Evolutionary conservation across 2,797 vertebrate species (phyloP).

Genomic region (Danio choprae): DNA sequence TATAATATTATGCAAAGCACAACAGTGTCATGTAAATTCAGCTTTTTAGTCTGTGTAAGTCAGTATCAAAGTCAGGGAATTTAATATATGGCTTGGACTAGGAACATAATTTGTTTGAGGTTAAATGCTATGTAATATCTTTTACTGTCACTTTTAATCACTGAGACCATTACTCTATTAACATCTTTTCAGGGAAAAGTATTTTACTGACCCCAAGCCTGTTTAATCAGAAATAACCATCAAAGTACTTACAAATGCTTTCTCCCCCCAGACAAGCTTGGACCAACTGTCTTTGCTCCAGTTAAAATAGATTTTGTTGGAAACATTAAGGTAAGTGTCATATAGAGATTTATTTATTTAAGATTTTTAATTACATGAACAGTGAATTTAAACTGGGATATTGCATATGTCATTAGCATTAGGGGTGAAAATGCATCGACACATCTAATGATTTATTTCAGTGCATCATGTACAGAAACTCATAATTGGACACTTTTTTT

Average conservation of each 20-base stretch:
- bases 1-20: too few relatives aligned
- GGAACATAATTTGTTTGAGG: too few relatives aligned
- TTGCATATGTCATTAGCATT: neutral
- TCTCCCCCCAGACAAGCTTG: slow-evolving; percentile 87
- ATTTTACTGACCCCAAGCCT: neutral
- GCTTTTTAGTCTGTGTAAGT: too few relatives aligned
- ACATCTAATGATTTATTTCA: neutral
- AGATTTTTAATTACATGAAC: neutral
- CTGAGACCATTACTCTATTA: neutral
- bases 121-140: neutral
- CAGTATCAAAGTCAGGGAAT: too few relatives aligned
- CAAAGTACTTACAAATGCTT: slow-evolving; percentile 18
- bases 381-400: neutral
- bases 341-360: neutral
- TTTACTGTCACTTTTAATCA: neutral
- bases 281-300: slow-evolving; percentile 97
- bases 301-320: slow-evolving; percentile 99
- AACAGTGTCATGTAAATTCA: too few relatives aligned
- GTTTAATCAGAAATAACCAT: too few relatives aligned
- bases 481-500: too few relatives aligned
- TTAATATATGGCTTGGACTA: too few relatives aligned
- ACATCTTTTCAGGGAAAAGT: neutral
- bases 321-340: slow-evolving; percentile 92
- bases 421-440: neutral
- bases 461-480: neutral